phyloP scores from a whole-genome alignment of 2,113 vertebrate genomes.

The Actenoides hombroni region DNA sequence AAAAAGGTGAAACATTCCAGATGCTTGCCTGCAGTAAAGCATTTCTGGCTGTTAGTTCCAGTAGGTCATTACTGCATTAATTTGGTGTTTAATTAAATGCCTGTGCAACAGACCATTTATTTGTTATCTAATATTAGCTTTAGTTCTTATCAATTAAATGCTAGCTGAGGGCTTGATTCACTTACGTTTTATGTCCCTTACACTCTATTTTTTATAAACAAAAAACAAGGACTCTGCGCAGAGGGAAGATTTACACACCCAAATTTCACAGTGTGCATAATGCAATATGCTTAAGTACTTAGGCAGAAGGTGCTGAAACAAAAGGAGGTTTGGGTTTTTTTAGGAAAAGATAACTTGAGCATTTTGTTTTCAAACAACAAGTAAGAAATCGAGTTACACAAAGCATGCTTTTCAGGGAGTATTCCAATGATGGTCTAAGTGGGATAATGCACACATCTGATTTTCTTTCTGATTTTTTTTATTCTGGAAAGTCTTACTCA shows the following conservation, averaged over 20 bases:
- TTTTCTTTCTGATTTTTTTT: neutral
- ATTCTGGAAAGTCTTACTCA: neutral
- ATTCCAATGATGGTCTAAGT: neutral
- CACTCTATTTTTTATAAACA: slow-evolving; percentile 77
- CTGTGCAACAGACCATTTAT: slow-evolving; percentile 87
- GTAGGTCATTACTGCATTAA: slow-evolving; percentile 88
- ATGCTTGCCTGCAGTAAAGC: slow-evolving; percentile 80
- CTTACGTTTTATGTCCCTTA: slow-evolving; percentile 78
- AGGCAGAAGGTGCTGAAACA: slow-evolving; percentile 42
- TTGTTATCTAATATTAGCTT: slow-evolving; percentile 89
- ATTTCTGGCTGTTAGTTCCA: slow-evolving; percentile 86
- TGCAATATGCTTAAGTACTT: slow-evolving; percentile 48
- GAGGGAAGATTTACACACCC: slow-evolving; percentile 57
- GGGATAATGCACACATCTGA: neutral
- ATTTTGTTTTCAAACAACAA: neutral
- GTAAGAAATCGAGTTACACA: neutral
- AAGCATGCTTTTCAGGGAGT: accelerated
- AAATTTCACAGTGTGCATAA: slow-evolving; percentile 49
- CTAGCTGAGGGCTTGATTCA: slow-evolving; percentile 84
- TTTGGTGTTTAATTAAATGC: slow-evolving; percentile 89
- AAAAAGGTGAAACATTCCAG: slow-evolving; percentile 80
- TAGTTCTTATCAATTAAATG: slow-evolving; percentile 88
- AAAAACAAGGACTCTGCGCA: slow-evolving; percentile 64
- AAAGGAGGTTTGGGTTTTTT: neutral
- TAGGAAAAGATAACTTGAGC: neutral